Evolutionary conservation across 2,113 vertebrate species (phyloP).

Genomic region (Erythrolamprus reginae): DNA sequence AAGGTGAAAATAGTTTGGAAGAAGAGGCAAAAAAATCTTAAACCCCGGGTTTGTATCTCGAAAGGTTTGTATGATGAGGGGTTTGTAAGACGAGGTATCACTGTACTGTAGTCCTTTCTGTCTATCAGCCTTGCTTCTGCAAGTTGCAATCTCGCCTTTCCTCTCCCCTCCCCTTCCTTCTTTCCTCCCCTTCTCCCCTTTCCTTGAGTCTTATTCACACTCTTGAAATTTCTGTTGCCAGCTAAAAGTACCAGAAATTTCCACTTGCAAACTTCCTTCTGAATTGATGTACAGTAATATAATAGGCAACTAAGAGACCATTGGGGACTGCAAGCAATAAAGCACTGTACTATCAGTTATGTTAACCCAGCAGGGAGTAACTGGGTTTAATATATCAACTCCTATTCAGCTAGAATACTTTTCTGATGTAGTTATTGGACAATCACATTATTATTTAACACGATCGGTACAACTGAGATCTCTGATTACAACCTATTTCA

Average conservation of each 20-base stretch:
- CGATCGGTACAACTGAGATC: neutral
- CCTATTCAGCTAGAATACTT: neutral
- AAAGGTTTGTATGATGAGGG: too few relatives aligned
- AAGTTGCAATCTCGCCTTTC: neutral
- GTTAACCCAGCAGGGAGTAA: neutral
- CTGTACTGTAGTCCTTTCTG: neutral
- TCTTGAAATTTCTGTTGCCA: neutral
- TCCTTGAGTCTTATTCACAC: neutral
- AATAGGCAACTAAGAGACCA: neutral
- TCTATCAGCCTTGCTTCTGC: neutral
- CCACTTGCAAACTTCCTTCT: neutral
- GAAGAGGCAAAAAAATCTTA: too few relatives aligned
- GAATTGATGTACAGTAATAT: too few relatives aligned
- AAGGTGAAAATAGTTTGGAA: too few relatives aligned
- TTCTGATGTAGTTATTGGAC: neutral
- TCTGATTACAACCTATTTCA: neutral
- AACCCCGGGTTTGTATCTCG: too few relatives aligned
- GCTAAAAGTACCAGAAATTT: neutral
- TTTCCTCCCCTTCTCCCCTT: too few relatives aligned
- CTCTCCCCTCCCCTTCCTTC: neutral
- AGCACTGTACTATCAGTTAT: neutral
- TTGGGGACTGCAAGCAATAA: neutral
- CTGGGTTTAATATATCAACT: neutral
- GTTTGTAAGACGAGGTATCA: too few relatives aligned
- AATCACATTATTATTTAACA: neutral